Conservation (phyloP, 2,888 invertebrate species). For the Tipula unca region DNA sequence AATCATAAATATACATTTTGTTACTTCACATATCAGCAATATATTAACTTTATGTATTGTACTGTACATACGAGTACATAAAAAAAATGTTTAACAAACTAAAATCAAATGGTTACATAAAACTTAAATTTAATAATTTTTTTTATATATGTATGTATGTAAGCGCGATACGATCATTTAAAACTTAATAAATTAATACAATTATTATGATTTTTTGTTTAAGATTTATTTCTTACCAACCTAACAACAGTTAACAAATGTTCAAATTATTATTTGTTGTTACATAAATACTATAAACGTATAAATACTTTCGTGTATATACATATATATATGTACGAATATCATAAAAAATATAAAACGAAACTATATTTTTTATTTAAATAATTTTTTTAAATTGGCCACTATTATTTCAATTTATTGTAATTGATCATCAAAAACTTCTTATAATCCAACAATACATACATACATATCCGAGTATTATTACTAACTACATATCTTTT, state of each 20-base stretch:
- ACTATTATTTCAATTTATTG: conserved; percentile 14
- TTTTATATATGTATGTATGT: no score
- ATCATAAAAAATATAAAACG: not conserved
- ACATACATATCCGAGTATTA: not conserved
- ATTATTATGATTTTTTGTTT: not conserved
- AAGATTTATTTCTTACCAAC: not conserved
- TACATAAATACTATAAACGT: not conserved
- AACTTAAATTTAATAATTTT: not conserved
- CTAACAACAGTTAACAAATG: conserved; percentile 4
- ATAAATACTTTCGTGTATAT: no score
- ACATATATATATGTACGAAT: no score
- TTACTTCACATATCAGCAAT: no score
- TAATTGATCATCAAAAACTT: not conserved
- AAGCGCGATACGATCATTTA: not conserved
- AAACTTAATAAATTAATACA: not conserved
- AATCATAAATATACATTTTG: not conserved
- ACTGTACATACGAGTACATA: not conserved
- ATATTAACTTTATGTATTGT: no score
- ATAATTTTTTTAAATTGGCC: conserved; percentile 2
- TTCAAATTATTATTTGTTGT: conserved; percentile 8
- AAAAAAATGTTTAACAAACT: not conserved
- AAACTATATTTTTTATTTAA: not conserved
- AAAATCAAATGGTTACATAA: not conserved
- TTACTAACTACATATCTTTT: not conserved
- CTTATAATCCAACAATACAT: no score